phyloP scores from a whole-genome alignment of 2,888 invertebrate species.

The Apamea monoglypha region DNA sequence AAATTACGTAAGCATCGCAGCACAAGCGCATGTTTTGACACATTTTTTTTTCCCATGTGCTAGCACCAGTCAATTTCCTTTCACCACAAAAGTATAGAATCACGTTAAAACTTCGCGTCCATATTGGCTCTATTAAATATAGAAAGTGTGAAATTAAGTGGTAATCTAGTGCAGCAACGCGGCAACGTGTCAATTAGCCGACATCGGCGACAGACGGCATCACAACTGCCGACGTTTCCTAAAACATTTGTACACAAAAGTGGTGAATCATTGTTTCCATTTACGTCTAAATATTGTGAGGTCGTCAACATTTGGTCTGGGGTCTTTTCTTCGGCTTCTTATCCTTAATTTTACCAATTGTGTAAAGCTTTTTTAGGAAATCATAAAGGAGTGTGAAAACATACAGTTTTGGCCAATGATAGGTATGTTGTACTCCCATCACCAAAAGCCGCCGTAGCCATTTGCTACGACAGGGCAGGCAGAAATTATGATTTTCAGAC shows the following conservation, averaged over 20 bases:
- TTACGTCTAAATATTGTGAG: constrained; percentile 77
- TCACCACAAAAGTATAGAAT: constrained; percentile 74
- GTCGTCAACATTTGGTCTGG: constrained; percentile 76
- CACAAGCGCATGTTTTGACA: constrained; percentile 37
- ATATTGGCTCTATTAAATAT: constrained; percentile 78
- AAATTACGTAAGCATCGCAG: constrained; percentile 33
- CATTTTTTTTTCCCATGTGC: constrained; percentile 64
- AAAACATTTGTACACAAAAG: constrained; percentile 87
- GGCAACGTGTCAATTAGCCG: constrained; percentile 85
- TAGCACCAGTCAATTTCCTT: constrained; percentile 70
- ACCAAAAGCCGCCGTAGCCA: background rate
- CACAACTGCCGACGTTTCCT: constrained; percentile 81
- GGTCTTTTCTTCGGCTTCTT: constrained; percentile 5
- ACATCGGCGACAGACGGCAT: constrained; percentile 76
- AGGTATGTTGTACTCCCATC: background rate
- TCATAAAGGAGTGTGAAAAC: background rate
- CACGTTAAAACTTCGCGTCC: constrained; percentile 70
- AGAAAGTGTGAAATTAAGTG: constrained; percentile 86
- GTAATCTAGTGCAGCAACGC: constrained; percentile 84
- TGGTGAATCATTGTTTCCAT: constrained; percentile 89
- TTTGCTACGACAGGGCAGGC: background rate
- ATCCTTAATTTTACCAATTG: background rate
- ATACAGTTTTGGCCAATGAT: background rate
- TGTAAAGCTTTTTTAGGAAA: background rate
- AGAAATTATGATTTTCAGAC: background rate